phyloP scores from a whole-genome alignment of 2,888 invertebrate genomes.

The Polyploca ridens region DNA sequence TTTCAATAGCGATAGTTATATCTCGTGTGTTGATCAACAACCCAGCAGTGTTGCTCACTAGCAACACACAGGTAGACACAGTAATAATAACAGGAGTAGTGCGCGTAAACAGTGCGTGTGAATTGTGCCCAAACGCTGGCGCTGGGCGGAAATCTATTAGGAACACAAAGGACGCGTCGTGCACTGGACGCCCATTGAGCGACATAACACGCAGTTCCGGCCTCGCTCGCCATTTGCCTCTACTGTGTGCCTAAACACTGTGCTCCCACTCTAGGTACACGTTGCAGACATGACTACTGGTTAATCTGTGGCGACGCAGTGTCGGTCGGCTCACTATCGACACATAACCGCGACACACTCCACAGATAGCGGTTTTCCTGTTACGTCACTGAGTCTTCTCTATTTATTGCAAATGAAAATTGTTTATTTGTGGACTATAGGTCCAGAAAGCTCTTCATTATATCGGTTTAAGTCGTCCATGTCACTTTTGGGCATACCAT shows the following conservation, averaged over 20 bases:
- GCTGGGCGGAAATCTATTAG: background rate
- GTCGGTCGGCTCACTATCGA: background rate
- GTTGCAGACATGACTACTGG: too few relatives aligned
- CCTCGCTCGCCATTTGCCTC: background rate
- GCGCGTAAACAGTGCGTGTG: background rate
- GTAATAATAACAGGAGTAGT: background rate
- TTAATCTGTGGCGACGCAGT: background rate
- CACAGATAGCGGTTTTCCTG: constrained; percentile 21
- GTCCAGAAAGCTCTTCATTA: too few relatives aligned
- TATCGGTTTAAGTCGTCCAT: too few relatives aligned
- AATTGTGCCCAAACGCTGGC: background rate
- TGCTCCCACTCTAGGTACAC: too few relatives aligned
- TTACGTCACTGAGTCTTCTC: constrained; percentile 14
- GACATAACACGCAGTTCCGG: background rate
- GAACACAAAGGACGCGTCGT: background rate
- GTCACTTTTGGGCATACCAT: too few relatives aligned
- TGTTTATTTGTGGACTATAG: too few relatives aligned
- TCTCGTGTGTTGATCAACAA: background rate
- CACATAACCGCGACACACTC: background rate
- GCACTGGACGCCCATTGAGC: background rate
- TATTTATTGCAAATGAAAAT: background rate
- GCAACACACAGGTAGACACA: background rate
- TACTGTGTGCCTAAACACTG: background rate
- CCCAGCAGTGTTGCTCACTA: background rate
- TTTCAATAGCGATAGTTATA: too few relatives aligned